Percentiles rank a stretch among this genome's conserved stretches.
Evolutionary conservation across 2,888 invertebrate genomes (phyloP).

Genomic region (Phanerotoma sp.): DNA sequence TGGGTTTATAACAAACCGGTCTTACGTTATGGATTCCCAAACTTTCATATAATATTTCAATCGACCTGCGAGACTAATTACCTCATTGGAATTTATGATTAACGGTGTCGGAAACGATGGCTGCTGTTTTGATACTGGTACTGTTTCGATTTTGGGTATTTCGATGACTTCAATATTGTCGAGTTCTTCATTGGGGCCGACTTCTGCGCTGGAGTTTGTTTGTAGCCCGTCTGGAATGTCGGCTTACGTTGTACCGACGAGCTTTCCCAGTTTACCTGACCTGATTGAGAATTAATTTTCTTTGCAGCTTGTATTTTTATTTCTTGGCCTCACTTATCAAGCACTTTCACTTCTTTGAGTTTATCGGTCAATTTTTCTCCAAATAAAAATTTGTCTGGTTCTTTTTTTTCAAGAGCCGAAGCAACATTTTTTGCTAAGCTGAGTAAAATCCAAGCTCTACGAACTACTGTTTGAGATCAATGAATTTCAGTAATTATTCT

Average conservation of each 20-base stretch:
- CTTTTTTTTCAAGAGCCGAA: constrained; percentile 7
- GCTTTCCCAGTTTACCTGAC: no score
- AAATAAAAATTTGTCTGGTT: constrained; percentile 10
- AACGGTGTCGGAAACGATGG: no score
- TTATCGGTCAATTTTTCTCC: constrained; percentile 21
- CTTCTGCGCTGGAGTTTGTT: no score
- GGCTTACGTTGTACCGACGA: no score
- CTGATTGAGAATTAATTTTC: no score
- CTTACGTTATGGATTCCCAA: not conserved
- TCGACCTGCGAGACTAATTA: constrained; percentile 1
- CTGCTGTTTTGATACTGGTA: no score
- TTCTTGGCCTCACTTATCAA: no score
- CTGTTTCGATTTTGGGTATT: no score
- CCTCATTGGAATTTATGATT: not conserved
- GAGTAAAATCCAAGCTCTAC: constrained; percentile 12
- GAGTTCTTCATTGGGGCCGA: not conserved
- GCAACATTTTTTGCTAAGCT: constrained; percentile 11
- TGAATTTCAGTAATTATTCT: constrained; percentile 5
- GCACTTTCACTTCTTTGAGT: constrained; percentile 13
- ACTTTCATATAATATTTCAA: not conserved
- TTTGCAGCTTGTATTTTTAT: no score
- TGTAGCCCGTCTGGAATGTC: no score
- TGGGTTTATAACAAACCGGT: not conserved
- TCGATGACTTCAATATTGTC: no score
- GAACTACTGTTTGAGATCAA: constrained; percentile 10